phyloP scores from a whole-genome alignment of 2,888 invertebrate species.

The Tetanocera ferruginea region DNA sequence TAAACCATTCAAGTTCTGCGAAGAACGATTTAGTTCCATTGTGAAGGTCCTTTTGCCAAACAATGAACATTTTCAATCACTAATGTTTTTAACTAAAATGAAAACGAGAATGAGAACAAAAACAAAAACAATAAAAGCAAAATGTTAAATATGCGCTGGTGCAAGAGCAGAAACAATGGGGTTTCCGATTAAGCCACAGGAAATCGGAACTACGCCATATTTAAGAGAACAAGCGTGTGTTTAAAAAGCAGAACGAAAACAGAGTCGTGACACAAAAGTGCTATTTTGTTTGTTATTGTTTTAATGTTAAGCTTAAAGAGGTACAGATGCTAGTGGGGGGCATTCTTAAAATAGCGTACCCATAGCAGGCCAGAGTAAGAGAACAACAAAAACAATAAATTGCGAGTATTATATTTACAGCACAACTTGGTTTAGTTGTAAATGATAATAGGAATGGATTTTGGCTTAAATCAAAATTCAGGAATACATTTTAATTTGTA shows the following conservation, averaged over 20 bases:
- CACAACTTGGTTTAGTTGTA: no score
- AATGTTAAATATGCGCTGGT: slow-evolving; percentile 42
- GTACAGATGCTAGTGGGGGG: neutral
- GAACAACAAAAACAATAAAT: no score
- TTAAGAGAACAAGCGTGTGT: slow-evolving; percentile 13
- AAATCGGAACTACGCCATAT: slow-evolving; percentile 34
- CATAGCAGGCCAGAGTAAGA: no score
- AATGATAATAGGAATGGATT: no score
- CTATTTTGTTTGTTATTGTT: neutral
- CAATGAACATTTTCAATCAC: slow-evolving; percentile 64
- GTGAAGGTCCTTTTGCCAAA: slow-evolving; percentile 60
- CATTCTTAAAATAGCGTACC: neutral
- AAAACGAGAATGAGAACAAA: slow-evolving; percentile 49
- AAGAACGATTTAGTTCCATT: slow-evolving; percentile 62
- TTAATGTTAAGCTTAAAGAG: neutral
- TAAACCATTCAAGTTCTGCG: slow-evolving; percentile 52
- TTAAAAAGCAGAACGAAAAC: neutral
- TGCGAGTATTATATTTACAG: no score
- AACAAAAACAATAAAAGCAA: slow-evolving; percentile 57
- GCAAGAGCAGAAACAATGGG: slow-evolving; percentile 23
- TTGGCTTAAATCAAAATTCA: no score
- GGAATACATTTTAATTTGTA: no score
- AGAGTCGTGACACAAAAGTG: neutral
- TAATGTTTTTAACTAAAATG: slow-evolving; percentile 50
- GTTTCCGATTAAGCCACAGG: slow-evolving; percentile 21